These are phyloP conservation scores for Gandaritis pyraliata DNA, from an alignment of 2,888 invertebrate genomes.

Conservation along the genomic window DNA sequence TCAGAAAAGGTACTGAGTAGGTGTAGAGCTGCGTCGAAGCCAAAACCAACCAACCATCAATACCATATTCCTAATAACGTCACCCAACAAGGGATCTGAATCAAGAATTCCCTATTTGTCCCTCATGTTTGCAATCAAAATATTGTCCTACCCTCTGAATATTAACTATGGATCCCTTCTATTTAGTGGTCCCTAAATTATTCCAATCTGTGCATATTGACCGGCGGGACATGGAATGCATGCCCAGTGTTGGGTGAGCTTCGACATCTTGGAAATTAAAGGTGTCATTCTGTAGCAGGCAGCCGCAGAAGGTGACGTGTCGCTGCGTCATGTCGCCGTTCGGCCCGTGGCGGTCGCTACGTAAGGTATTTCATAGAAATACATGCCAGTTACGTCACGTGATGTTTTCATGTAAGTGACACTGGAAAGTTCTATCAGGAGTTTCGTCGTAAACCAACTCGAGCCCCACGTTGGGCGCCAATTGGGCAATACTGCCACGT, in stretches of 20 bases:
- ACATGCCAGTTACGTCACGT: too few species aligned
- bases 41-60: constrained; percentile 1
- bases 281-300: neutral
- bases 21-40: neutral
- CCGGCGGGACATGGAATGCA: constrained; percentile 63
- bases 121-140: constrained; percentile 66
- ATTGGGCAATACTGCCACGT: too few species aligned
- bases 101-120: constrained; percentile 64
- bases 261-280: constrained; percentile 15
- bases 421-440: too few species aligned
- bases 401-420: too few species aligned
- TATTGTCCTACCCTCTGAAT: constrained; percentile 74
- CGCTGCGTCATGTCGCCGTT: too few species aligned
- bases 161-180: constrained; percentile 72
- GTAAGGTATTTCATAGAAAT: too few species aligned
- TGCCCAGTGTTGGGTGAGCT: constrained; percentile 49
- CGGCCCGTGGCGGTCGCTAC: too few species aligned
- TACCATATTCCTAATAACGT: constrained; percentile 38
- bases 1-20: too few species aligned
- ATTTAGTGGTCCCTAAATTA: constrained; percentile 76
- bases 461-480: too few species aligned
- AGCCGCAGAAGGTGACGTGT: too few species aligned
- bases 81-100: constrained; percentile 52
- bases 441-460: too few species aligned
- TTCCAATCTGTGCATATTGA: constrained; percentile 72